phyloP scores from a whole-genome alignment of 2,888 invertebrate genomes.

The Anaspis maculata region DNA sequence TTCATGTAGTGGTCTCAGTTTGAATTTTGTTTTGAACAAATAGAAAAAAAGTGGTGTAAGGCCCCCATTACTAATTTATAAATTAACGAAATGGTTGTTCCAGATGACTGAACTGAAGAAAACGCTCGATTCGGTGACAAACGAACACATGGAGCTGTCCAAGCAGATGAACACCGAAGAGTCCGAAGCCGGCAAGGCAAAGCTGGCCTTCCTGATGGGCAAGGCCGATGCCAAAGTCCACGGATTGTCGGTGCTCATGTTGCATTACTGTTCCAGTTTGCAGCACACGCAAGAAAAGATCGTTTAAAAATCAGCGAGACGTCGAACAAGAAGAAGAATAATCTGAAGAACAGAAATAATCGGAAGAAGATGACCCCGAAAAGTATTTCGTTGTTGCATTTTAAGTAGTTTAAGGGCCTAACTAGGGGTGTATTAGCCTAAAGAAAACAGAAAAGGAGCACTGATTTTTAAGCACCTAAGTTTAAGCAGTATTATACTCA shows the following conservation, averaged over 20 bases:
- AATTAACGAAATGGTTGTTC: neutral
- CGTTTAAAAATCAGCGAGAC: conserved; percentile 27
- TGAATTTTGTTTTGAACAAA: too few species aligned
- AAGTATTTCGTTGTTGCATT: too few species aligned
- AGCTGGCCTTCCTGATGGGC: conserved; percentile 43
- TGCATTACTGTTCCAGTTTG: conserved; percentile 90
- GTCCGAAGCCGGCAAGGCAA: conserved; percentile 41
- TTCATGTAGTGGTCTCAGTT: too few species aligned
- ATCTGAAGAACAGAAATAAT: too few species aligned
- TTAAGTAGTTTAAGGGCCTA: too few species aligned
- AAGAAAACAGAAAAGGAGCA: too few species aligned
- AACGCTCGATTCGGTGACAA: conserved; percentile 65
- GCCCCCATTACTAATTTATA: neutral
- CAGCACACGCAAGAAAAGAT: conserved; percentile 58
- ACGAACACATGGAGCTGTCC: conserved; percentile 46
- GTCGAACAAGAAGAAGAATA: too few species aligned
- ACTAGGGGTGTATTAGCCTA: too few species aligned
- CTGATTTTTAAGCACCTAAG: too few species aligned
- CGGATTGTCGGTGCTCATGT: conserved; percentile 84
- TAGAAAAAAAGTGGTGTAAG: too few species aligned
- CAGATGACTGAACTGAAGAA: conserved; percentile 69
- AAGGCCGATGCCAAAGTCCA: conserved; percentile 82
- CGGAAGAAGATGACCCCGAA: too few species aligned
- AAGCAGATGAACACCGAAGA: conserved; percentile 41
- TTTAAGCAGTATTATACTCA: too few species aligned